Percentiles rank a stretch among this genome's conserved stretches.
Conservation (phyloP, 1,140 invertebrate species). For the Tachypleus tridentatus region DNA sequence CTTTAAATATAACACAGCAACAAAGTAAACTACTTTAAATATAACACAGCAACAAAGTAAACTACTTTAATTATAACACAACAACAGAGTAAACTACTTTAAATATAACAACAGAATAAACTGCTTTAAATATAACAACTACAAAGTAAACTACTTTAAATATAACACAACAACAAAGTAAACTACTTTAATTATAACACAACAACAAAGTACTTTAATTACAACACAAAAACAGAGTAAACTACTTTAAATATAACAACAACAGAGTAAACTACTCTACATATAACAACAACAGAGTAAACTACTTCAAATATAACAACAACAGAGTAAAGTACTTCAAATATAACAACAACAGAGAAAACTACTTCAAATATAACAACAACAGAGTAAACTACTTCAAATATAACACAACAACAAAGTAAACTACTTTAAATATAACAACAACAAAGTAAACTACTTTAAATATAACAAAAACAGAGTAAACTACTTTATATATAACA, state of each 20-base stretch:
- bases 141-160: too few species aligned
- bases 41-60: neutral
- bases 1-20: conserved; percentile 4
- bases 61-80: conserved; percentile 1
- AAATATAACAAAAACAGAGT: neutral
- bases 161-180: conserved; percentile 1
- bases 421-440: too few species aligned
- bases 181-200: neutral
- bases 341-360: conserved; percentile 1
- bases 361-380: neutral
- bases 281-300: conserved; percentile 1
- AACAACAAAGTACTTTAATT: conserved; percentile 1
- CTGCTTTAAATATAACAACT: neutral
- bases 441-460: neutral
- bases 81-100: neutral
- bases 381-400: neutral
- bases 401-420: too few species aligned
- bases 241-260: neutral
- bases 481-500: too few species aligned
- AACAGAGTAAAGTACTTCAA: too few species aligned
- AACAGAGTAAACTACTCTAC: too few species aligned
- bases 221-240: conserved; percentile 1
- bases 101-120: neutral
- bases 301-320: neutral
- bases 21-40: neutral